Conservation (phyloP, 1,140 invertebrate genomes). For the Trachymyrmex septentrionalis region DNA sequence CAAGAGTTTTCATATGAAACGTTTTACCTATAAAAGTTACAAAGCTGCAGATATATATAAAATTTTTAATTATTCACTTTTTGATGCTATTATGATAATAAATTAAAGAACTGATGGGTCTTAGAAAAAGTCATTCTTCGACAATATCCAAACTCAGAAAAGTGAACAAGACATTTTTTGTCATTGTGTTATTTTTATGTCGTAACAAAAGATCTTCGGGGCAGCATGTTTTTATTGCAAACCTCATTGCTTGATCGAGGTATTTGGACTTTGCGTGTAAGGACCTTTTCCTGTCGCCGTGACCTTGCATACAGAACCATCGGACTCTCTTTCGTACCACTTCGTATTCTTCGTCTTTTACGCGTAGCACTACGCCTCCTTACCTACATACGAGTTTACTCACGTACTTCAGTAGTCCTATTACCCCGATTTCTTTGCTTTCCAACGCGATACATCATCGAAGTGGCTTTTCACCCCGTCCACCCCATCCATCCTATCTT, state of each 20-base stretch:
- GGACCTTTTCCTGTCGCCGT: slow-evolving; percentile 39
- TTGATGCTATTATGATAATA: not conserved
- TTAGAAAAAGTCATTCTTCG: not conserved
- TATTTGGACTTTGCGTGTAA: slow-evolving; percentile 40
- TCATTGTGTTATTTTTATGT: not conserved
- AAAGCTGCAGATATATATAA: not conserved
- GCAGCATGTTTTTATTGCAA: not conserved
- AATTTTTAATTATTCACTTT: not conserved
- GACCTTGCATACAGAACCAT: slow-evolving; percentile 55
- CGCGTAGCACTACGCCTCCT: slow-evolving; percentile 21
- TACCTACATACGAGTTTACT: slow-evolving; percentile 70
- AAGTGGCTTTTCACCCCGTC: slow-evolving; percentile 71
- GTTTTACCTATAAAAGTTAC: not conserved
- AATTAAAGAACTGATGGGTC: not conserved
- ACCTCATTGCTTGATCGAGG: slow-evolving; percentile 18
- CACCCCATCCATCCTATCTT: slow-evolving; percentile 33
- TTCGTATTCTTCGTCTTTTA: slow-evolving; percentile 24
- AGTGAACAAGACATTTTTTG: not conserved
- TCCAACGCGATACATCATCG: slow-evolving; percentile 69
- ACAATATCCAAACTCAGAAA: not conserved
- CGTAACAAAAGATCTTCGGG: not conserved
- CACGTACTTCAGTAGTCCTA: slow-evolving; percentile 72
- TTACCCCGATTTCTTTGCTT: slow-evolving; percentile 74
- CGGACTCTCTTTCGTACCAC: not conserved
- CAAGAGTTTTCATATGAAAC: not conserved